Evolutionary conservation across 2,113 vertebrate species (phyloP).

Genomic region (Aegithalos caudatus): DNA sequence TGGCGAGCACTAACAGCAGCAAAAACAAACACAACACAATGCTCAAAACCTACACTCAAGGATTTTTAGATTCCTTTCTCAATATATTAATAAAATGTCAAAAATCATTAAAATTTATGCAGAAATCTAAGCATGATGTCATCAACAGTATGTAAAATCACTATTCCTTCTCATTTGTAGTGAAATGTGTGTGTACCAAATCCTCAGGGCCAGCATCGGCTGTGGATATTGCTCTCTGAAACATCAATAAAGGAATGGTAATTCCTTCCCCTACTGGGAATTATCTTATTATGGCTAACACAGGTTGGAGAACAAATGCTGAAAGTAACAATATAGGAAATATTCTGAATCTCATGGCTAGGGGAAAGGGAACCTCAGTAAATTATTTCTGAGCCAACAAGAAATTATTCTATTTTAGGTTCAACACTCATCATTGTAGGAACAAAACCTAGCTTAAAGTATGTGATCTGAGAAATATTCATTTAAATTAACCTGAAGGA

Average conservation of each 20-base stretch:
- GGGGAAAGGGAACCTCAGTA: background rate
- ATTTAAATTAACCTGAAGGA: background rate
- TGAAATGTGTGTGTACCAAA: background rate
- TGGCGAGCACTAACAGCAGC: background rate
- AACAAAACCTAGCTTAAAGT: background rate
- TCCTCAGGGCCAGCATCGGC: background rate
- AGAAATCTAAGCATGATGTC: background rate
- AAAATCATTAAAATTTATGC: background rate
- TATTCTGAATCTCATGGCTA: background rate
- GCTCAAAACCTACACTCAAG: background rate
- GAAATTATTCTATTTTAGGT: background rate
- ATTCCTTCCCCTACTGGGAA: slow-evolving; percentile 26
- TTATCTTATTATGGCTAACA: background rate
- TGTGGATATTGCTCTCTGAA: background rate
- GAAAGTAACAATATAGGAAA: background rate
- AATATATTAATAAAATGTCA: background rate
- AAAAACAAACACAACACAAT: background rate
- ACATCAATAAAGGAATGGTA: slow-evolving; percentile 38
- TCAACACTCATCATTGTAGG: background rate
- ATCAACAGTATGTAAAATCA: background rate
- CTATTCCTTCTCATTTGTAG: background rate
- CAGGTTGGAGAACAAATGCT: background rate
- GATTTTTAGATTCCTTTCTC: background rate
- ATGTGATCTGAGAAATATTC: background rate
- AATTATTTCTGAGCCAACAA: background rate